Evolutionary conservation across 2,888 invertebrate species (phyloP).

Genomic region (Ethmia dodecea): DNA sequence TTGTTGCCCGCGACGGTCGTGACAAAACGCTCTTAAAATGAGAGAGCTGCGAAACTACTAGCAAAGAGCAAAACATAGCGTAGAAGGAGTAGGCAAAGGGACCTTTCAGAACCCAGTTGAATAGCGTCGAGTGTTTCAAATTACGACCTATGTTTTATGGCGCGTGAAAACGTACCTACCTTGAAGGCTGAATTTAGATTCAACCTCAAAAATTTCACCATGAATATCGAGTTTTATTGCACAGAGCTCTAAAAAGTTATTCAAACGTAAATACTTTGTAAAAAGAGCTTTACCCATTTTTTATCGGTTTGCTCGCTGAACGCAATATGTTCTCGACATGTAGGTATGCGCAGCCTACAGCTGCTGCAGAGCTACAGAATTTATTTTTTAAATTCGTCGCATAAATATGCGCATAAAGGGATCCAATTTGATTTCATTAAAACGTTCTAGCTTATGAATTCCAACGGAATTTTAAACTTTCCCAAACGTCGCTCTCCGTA

Average conservation of each 20-base stretch:
- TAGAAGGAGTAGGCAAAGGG: conserved; percentile 31
- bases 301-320: conserved; percentile 26
- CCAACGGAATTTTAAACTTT: conserved; percentile 23
- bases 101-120: conserved; percentile 42
- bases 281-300: conserved; percentile 29
- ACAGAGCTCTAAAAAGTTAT: neutral
- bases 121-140: conserved; percentile 45
- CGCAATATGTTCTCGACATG: conserved; percentile 42
- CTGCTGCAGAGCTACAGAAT: conserved; percentile 23
- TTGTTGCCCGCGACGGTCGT: conserved; percentile 49
- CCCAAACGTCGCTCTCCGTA: conserved; percentile 2
- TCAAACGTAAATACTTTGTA: neutral
- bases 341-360: conserved; percentile 20
- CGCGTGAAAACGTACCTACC: conserved; percentile 37
- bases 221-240: neutral
- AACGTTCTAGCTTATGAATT: conserved; percentile 35
- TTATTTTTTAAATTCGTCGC: conserved; percentile 31
- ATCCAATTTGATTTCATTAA: conserved; percentile 56
- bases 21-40: conserved; percentile 44
- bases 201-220: neutral
- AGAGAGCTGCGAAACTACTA: conserved; percentile 15
- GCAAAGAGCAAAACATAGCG: conserved; percentile 33
- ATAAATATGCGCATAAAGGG: conserved; percentile 74
- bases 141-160: conserved; percentile 44
- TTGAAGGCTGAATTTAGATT: conserved; percentile 20